Percentiles rank a stretch among this genome's conserved stretches.
These are phyloP conservation scores for Phocoena phocoena DNA, from an alignment of 2,113 vertebrate species.

Conservation along the genomic window DNA sequence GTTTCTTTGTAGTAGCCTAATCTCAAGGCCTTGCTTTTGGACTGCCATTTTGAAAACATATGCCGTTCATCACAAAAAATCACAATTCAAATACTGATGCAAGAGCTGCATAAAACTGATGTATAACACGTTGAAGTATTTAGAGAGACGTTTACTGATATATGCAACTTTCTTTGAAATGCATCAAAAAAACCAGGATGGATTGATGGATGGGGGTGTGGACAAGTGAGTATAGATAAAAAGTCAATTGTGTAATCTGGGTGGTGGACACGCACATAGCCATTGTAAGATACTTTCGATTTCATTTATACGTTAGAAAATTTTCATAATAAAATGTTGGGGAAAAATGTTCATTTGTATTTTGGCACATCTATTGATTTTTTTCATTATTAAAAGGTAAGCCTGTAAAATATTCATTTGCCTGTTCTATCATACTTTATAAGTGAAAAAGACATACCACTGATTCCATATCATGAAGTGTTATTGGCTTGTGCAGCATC, in stretches of 20 bases:
- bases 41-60: neutral
- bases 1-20: neutral
- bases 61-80: neutral
- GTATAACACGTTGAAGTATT: neutral
- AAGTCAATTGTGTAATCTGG: neutral
- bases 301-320: neutral
- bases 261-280: neutral
- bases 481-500: conserved; percentile 98
- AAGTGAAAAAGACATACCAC: conserved; percentile 88
- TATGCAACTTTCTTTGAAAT: neutral
- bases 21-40: neutral
- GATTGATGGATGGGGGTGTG: neutral
- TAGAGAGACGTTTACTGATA: neutral
- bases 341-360: neutral
- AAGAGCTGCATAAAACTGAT: neutral
- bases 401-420: neutral
- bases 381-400: neutral
- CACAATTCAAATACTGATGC: neutral
- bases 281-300: neutral
- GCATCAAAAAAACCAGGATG: neutral
- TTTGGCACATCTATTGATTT: neutral
- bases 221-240: neutral
- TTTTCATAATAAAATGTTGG: conserved; percentile 28
- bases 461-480: conserved; percentile 98
- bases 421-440: neutral